phyloP scores from a whole-genome alignment of 2,797 vertebrate species.

The Gorsachius magnificus region DNA sequence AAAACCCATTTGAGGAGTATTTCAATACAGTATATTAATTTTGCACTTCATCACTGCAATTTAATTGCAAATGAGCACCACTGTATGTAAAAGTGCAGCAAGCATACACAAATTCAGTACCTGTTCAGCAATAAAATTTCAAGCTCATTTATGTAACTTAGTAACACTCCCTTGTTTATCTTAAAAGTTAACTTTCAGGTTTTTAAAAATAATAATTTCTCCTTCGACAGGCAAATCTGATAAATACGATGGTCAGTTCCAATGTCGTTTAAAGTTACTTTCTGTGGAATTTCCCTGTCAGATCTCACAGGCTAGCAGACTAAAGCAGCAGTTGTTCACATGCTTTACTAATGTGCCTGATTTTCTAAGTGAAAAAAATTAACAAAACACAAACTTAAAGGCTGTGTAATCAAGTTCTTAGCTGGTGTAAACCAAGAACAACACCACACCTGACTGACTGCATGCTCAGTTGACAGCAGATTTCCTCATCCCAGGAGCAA shows the following conservation, averaged over 20 bases:
- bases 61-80: neutral
- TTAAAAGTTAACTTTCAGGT: neutral
- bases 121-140: neutral
- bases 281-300: neutral
- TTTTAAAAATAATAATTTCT: neutral
- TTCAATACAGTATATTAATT: neutral
- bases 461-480: neutral
- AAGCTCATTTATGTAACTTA: neutral
- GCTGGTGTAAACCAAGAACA: neutral
- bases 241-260: neutral
- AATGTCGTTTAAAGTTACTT: neutral
- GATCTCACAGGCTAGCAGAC: neutral
- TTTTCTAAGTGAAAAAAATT: neutral
- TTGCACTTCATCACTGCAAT: neutral
- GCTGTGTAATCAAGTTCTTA: neutral
- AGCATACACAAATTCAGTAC: neutral
- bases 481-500: neutral
- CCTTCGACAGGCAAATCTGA: neutral
- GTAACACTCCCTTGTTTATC: neutral
- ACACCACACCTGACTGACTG: neutral
- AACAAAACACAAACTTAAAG: neutral
- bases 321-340: neutral
- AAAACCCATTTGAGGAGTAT: neutral
- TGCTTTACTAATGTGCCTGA: neutral
- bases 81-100: neutral